Conservation (phyloP, 2,888 invertebrate species). For the Nymphalis urticae region DNA sequence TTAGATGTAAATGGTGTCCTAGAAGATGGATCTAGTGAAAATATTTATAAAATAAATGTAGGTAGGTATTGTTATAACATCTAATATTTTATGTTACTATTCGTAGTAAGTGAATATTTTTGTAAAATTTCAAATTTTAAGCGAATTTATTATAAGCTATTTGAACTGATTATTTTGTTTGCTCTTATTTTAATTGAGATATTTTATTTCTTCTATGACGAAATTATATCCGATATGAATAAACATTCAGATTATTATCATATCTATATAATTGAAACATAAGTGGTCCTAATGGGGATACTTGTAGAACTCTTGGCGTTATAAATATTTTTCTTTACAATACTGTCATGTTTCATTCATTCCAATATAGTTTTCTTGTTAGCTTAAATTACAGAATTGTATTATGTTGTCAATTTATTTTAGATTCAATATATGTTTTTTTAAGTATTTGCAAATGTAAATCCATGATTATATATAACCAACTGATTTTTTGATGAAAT, state of each 20-base stretch:
- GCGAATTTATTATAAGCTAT: slow-evolving; percentile 35
- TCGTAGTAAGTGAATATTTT: slow-evolving; percentile 40
- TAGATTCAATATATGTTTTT: too few relatives aligned
- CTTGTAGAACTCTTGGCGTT: neutral
- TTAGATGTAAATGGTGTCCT: slow-evolving; percentile 30
- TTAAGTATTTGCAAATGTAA: too few relatives aligned
- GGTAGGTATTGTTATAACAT: slow-evolving; percentile 33
- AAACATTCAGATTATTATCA: neutral
- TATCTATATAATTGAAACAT: neutral
- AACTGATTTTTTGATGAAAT: neutral
- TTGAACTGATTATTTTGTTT: slow-evolving; percentile 32
- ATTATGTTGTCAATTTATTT: too few relatives aligned
- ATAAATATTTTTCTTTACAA: neutral
- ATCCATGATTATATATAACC: neutral
- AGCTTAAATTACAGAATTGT: too few relatives aligned
- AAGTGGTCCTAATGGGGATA: neutral
- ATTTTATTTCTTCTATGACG: neutral
- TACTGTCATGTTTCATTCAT: neutral
- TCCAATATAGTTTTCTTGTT: too few relatives aligned
- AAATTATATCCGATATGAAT: neutral
- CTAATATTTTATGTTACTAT: slow-evolving; percentile 31
- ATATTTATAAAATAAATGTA: slow-evolving; percentile 40
- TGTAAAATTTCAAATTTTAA: slow-evolving; percentile 34
- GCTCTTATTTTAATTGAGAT: slow-evolving; percentile 19
- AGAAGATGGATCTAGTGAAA: slow-evolving; percentile 34